A percentile compares a stretch with the other conserved stretches of the same genome.
These are phyloP conservation scores for Myzus persicae DNA, from an alignment of 1,140 invertebrate species.

Conservation along the genomic window DNA sequence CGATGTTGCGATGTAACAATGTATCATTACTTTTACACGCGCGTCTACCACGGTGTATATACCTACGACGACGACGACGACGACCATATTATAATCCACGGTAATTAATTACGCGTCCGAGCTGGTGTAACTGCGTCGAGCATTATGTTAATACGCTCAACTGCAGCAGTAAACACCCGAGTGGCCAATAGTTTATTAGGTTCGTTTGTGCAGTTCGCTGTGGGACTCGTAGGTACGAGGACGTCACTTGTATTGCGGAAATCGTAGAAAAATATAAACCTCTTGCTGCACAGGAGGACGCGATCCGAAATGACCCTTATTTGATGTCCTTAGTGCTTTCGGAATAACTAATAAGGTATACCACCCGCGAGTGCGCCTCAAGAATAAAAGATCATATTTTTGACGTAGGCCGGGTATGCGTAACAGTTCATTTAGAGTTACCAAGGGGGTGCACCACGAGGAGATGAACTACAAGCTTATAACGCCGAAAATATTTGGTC, in stretches of 20 bases:
- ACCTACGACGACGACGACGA: background rate
- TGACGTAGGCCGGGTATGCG: no score
- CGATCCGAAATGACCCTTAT: no score
- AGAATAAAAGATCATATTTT: no score
- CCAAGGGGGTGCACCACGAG: no score
- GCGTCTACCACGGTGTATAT: background rate
- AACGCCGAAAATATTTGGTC: no score
- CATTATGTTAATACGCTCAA: background rate
- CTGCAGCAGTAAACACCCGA: background rate
- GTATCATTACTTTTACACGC: constrained; percentile 1
- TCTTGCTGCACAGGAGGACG: background rate
- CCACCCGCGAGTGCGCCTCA: no score
- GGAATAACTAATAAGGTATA: no score
- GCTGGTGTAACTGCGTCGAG: background rate
- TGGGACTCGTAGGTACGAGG: background rate
- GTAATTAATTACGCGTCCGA: constrained; percentile 4
- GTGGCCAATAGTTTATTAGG: background rate
- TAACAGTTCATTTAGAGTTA: no score
- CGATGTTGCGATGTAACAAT: background rate
- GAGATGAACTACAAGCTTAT: no score
- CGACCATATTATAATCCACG: background rate
- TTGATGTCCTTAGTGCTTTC: no score
- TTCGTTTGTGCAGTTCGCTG: background rate
- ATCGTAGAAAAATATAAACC: background rate
- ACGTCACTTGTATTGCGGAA: background rate